Evolutionary conservation across 2,113 vertebrate species (phyloP).

Genomic region (Nerophis lumbriciformis): DNA sequence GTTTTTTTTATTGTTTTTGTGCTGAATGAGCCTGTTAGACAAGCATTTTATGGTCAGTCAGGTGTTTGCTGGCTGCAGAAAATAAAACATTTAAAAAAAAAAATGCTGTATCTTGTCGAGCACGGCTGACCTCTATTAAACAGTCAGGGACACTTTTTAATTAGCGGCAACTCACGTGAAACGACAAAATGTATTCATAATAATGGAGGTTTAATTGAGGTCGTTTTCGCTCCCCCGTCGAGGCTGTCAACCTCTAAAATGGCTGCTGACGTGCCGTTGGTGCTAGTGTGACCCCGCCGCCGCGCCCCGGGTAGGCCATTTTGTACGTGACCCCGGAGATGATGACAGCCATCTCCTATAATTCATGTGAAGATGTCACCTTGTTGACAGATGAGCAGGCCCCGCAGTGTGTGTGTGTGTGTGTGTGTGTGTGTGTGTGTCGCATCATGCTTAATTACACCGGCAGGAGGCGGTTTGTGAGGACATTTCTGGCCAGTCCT

Average conservation of each 20-base stretch:
- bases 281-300: slow-evolving; percentile 30
- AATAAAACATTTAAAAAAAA: no score
- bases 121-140: slow-evolving; percentile 63
- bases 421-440: slow-evolving; percentile 1
- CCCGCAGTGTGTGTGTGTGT: slow-evolving; percentile 37
- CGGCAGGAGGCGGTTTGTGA: slow-evolving; percentile 7
- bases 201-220: slow-evolving; percentile 74
- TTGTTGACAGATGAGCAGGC: slow-evolving; percentile 59
- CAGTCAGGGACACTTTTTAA: slow-evolving; percentile 68
- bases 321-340: slow-evolving; percentile 56
- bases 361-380: slow-evolving; percentile 67
- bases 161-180: slow-evolving; percentile 68
- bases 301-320: slow-evolving; percentile 40
- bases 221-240: slow-evolving; percentile 57
- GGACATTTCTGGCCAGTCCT: slow-evolving; percentile 10
- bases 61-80: no score
- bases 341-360: slow-evolving; percentile 65
- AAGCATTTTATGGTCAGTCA: no score
- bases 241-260: slow-evolving; percentile 69
- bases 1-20: no score
- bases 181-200: slow-evolving; percentile 69
- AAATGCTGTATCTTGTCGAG: slow-evolving; percentile 13
- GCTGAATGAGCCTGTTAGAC: no score
- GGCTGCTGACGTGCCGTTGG: slow-evolving; percentile 59
- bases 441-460: slow-evolving; percentile 10